A percentile compares a stretch with the other conserved stretches of the same genome.
These are phyloP conservation scores for Lymantria dispar DNA, from an alignment of 2,888 invertebrate genomes.

Conservation along the genomic window DNA sequence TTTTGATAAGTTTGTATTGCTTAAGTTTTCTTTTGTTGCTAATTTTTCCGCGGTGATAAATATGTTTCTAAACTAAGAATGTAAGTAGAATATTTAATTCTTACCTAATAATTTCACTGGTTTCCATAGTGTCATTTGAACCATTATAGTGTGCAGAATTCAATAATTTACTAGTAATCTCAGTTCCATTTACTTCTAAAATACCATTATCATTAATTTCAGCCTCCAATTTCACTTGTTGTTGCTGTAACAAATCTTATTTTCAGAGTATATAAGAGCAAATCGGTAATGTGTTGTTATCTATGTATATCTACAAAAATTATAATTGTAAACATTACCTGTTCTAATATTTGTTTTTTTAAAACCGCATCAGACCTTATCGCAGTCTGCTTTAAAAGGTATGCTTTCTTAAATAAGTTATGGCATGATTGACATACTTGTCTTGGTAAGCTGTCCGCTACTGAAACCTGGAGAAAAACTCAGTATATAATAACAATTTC, in stretches of 20 bases:
- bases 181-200: slow-evolving; percentile 39
- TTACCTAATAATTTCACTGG: slow-evolving; percentile 30
- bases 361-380: slow-evolving; percentile 66
- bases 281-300: neutral
- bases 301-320: neutral
- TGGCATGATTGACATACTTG: slow-evolving; percentile 71
- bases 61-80: no score
- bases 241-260: slow-evolving; percentile 12
- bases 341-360: slow-evolving; percentile 53
- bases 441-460: slow-evolving; percentile 61
- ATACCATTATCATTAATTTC: slow-evolving; percentile 37
- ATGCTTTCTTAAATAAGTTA: slow-evolving; percentile 65
- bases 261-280: neutral
- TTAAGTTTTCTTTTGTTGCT: no score
- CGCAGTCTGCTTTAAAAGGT: slow-evolving; percentile 72
- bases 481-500: no score
- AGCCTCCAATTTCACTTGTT: slow-evolving; percentile 39
- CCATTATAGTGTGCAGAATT: slow-evolving; percentile 3
- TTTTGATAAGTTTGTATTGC: no score
- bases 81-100: neutral
- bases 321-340: slow-evolving; percentile 32
- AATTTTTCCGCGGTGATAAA: no score
- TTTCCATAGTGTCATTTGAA: slow-evolving; percentile 22
- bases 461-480: slow-evolving; percentile 54
- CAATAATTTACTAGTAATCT: slow-evolving; percentile 34